Evolutionary conservation across 2,888 invertebrate species (phyloP).

Genomic region (Heliconius ismenius): DNA sequence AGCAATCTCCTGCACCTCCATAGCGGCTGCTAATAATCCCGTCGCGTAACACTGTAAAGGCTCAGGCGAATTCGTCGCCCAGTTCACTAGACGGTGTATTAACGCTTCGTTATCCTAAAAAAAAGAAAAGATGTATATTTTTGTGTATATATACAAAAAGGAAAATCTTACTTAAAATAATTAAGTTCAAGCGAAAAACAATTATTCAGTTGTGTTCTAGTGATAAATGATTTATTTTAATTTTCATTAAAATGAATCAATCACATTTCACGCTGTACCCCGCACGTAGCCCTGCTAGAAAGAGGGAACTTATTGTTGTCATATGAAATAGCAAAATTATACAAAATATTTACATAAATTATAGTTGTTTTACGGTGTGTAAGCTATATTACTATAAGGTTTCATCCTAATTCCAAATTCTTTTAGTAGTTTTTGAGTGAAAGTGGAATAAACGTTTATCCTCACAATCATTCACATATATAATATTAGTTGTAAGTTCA

Average conservation of each 20-base stretch:
- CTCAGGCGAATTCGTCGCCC: constrained; percentile 94
- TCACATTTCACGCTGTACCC: too few species aligned
- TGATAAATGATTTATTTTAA: too few species aligned
- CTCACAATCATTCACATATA: background rate
- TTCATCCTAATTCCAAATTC: background rate
- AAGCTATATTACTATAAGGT: background rate
- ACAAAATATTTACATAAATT: background rate
- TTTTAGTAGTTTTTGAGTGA: background rate
- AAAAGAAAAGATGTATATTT: background rate
- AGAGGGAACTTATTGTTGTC: too few species aligned
- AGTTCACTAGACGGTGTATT: constrained; percentile 91
- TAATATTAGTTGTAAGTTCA: background rate
- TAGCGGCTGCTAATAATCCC: constrained; percentile 95
- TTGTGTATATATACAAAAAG: background rate
- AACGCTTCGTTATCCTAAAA: constrained; percentile 90
- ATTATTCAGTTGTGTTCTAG: too few species aligned
- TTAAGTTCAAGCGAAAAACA: too few species aligned
- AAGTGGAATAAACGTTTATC: background rate
- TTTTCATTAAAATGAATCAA: too few species aligned
- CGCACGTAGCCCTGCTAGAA: too few species aligned
- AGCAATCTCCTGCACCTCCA: constrained; percentile 98
- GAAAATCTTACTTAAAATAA: too few species aligned
- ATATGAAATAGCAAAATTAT: too few species aligned
- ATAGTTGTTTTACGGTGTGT: background rate
- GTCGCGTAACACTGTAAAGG: constrained; percentile 97